Conservation (phyloP, 2,888 invertebrate genomes). For the Malthinus flaveolus region DNA sequence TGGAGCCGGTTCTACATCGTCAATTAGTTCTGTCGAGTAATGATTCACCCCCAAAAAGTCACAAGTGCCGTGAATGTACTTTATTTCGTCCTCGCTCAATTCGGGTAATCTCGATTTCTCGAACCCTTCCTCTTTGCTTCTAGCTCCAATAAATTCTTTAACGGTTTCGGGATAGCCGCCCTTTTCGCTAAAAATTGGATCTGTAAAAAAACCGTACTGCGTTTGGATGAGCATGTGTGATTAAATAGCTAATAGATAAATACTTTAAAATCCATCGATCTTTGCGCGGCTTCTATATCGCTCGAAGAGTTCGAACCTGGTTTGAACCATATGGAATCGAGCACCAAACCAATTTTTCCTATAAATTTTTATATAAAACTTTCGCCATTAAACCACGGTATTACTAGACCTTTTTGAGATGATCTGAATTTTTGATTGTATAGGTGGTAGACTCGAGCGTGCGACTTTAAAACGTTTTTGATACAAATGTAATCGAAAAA, state of each 20-base stretch:
- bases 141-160: slow-evolving; percentile 27
- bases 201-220: slow-evolving; percentile 58
- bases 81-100: slow-evolving; percentile 57
- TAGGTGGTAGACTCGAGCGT: slow-evolving; percentile 53
- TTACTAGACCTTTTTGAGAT: slow-evolving; percentile 16
- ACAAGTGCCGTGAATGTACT: slow-evolving; percentile 49
- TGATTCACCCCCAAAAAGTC: slow-evolving; percentile 59
- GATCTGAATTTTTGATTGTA: slow-evolving; percentile 36
- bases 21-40: slow-evolving; percentile 48
- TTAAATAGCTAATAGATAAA: background rate
- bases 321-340: slow-evolving; percentile 4
- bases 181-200: slow-evolving; percentile 48
- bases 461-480: slow-evolving; percentile 55
- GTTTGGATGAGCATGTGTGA: background rate
- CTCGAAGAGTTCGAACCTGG: slow-evolving; percentile 8
- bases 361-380: background rate
- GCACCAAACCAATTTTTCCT: slow-evolving; percentile 18
- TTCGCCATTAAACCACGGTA: background rate
- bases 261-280: slow-evolving; percentile 24
- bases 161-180: slow-evolving; percentile 36
- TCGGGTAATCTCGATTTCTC: slow-evolving; percentile 54
- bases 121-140: slow-evolving; percentile 32
- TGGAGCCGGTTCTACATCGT: background rate
- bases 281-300: slow-evolving; percentile 15
- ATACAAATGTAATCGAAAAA: slow-evolving; percentile 62